These are phyloP conservation scores for Drosophila monieri DNA, from an alignment of 2,888 invertebrate genomes.

Conservation along the genomic window DNA sequence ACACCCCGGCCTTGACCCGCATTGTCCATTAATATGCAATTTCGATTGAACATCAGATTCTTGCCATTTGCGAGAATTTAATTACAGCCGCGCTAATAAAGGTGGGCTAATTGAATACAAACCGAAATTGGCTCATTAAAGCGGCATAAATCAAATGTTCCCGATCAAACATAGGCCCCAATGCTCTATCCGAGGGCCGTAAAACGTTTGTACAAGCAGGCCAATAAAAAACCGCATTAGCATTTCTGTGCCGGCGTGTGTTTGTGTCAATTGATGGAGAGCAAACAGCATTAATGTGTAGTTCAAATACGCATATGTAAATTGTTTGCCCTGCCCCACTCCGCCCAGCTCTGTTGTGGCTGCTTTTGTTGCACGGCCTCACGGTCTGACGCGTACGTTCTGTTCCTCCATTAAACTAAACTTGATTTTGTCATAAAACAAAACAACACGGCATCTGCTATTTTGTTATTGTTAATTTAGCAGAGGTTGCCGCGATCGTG, in stretches of 20 bases:
- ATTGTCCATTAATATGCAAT: conserved; percentile 26
- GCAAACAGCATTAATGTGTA: conserved; percentile 56
- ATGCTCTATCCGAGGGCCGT: conserved; percentile 25
- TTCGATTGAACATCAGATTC: conserved; percentile 19
- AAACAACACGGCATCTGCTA: conserved; percentile 13
- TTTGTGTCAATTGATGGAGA: conserved; percentile 50
- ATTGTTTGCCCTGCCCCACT: conserved; percentile 38
- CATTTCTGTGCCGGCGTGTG: conserved; percentile 31
- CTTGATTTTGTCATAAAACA: conserved; percentile 54
- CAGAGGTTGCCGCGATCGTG: conserved; percentile 56
- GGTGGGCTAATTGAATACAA: conserved; percentile 49
- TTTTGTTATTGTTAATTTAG: conserved; percentile 42
- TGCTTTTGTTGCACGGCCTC: conserved; percentile 9
- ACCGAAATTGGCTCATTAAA: conserved; percentile 48
- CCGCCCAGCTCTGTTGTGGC: conserved; percentile 1
- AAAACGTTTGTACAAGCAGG: conserved; percentile 54
- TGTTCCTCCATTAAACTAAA: conserved; percentile 53
- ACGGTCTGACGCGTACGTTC: conserved; percentile 46
- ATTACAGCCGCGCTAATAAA: conserved; percentile 31
- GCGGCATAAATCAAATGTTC: conserved; percentile 62
- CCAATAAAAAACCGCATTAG: conserved; percentile 59
- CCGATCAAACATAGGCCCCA: conserved; percentile 37
- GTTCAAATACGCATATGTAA: conserved; percentile 68
- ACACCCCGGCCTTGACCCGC: conserved; percentile 18
- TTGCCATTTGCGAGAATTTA: conserved; percentile 8